These are phyloP conservation scores for Bombylius discolor DNA, from an alignment of 2,888 invertebrate species.

Conservation along the genomic window DNA sequence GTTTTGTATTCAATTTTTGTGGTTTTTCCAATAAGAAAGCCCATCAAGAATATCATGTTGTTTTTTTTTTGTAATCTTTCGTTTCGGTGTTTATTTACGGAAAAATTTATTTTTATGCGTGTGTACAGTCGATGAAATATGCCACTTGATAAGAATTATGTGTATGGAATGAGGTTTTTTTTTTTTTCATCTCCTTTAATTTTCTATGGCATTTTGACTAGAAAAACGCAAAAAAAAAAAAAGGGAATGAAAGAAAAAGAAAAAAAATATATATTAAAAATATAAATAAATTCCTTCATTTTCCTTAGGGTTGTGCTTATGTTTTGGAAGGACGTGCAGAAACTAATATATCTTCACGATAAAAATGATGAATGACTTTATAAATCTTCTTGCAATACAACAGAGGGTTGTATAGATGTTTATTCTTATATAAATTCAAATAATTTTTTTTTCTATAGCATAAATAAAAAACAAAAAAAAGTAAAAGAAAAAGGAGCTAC, in stretches of 20 bases:
- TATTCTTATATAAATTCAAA: slow-evolving; percentile 31
- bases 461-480: too few species aligned
- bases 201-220: neutral
- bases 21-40: too few species aligned
- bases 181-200: neutral
- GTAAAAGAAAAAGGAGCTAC: too few species aligned
- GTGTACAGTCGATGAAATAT: neutral
- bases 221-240: neutral
- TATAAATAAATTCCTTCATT: neutral
- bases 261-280: neutral
- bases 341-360: slow-evolving; percentile 36
- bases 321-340: neutral
- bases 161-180: neutral
- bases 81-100: too few species aligned
- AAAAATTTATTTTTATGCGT: too few species aligned
- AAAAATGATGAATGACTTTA: slow-evolving; percentile 39
- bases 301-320: neutral
- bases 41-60: too few species aligned
- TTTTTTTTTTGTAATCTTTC: too few species aligned
- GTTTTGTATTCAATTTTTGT: too few species aligned
- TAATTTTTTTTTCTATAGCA: neutral
- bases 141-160: neutral
- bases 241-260: neutral
- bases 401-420: slow-evolving; percentile 36
- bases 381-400: slow-evolving; percentile 36